Evolutionary conservation across 1,140 invertebrate species (phyloP), one percentile per base, ranked within the genome.

Genomic region (Nasonia longicornis): DNA sequence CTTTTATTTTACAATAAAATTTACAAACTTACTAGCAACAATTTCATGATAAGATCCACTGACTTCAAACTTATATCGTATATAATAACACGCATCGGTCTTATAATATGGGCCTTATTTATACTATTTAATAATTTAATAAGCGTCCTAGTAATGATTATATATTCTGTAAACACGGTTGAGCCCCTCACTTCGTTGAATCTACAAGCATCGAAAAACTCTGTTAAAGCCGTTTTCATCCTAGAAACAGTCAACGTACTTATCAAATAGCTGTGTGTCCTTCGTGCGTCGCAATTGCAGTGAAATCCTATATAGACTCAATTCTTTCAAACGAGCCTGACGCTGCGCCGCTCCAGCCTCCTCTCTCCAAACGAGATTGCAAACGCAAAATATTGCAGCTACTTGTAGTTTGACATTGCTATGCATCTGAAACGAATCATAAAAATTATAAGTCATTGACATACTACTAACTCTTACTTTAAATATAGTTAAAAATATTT

Each of bases 301-400:
- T 82, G 97, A 91, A 82, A 96, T 93, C 89, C 94, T 94, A 85
- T 96, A 93, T 77, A 97, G 94, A 77, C 96, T 96, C 86, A 97
- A 92, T 86, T 97, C 96, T 84, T 94, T 93, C 48, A 97, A 91
- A 81, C 94, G 93, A 70, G 92, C 92, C 88, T 97, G 96, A 69
- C 96, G 91, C 86, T 95, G 95, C 22, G 92, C 90, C 38, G 95
- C 93, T 81, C 96, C 96, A 73, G 94, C 94, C 88, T 97, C 96
- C 83, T 96, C 96, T 87, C 94, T 94, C 93, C 96, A 95, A 77
- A 96, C 94, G 84, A 98, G 91, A 92, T 97, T 97, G 67, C 94
- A 94, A 35, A 97, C 94, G 88, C 96, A 97, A 89, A 96, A 95
- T 81, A 96, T 94, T 12, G 96, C 95, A 66, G 96, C 96, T 78